Evolutionary conservation across 1,140 invertebrate genomes (phyloP), one percentile per base, ranked within the genome.

Genomic region (Brachionus koreanus): DNA sequence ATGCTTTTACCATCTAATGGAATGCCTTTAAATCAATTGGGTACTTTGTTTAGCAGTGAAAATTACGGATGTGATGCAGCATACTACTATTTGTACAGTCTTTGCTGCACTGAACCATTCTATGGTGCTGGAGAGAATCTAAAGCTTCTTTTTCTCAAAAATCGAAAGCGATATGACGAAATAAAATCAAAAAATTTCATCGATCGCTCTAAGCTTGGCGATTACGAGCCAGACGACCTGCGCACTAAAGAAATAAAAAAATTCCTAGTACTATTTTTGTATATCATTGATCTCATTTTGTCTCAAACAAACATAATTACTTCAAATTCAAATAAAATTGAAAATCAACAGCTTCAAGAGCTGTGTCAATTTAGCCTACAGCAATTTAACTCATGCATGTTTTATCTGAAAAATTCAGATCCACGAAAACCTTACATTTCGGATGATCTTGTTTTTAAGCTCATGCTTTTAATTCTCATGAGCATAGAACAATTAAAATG

Each of bases 11-110:
- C 79, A 19, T 33, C 57, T 3, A 61, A 46, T 23, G 88, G 95
- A 42, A 94, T 96, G 92, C 94, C 95, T 29, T 93, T 95, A 85
- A 97, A 97, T 90, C 95, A 97, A 89, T 89, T 97, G 63, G 95
- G 94, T 1, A 96, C 94, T 35, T 87, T 97, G 25, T 92, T 92
- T 83, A 91, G 92, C 76, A 93, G 91, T 52, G 91, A 91, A 86
- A 95, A 95, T 88, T 92, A 93, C 86, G 92, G 93, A 85, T 90
- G 95, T 82, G 94, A 96, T 89, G 94, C 94, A 9, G 92, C 93
- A 29, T 95, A 94, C 87, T 92, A 94, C 88, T 97, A 96, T 85
- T 67, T 84, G 86, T 88, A 3, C 83, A 92, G 91, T 84, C 88
- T 95, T 69, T 90, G 92, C 13, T 93, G 93, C 87, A 87, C 91